Conservation (phyloP, 2,888 invertebrate genomes). For the Linnaemya vulpina region DNA sequence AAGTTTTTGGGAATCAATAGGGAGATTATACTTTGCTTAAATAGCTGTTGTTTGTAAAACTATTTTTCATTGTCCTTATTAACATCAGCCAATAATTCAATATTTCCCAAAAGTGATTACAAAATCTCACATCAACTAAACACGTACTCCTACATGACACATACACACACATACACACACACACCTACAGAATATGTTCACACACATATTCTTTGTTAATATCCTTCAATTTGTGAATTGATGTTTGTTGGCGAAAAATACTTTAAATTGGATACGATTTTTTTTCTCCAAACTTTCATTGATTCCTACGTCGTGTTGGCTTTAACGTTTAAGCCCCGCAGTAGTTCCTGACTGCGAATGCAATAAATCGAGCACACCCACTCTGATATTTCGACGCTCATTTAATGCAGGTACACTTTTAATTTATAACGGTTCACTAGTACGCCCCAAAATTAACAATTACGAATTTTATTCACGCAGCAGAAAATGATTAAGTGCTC, state of each 20-base stretch:
- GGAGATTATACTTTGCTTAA: too few species aligned
- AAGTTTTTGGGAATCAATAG: too few species aligned
- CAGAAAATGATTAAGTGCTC: conserved; percentile 59
- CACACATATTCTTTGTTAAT: neutral
- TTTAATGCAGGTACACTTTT: conserved; percentile 44
- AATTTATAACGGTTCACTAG: conserved; percentile 66
- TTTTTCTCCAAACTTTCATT: neutral
- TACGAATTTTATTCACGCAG: conserved; percentile 55
- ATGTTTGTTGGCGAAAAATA: conserved; percentile 41
- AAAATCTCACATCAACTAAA: neutral
- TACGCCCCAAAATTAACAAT: conserved; percentile 70
- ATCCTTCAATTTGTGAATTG: neutral
- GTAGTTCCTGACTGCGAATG: neutral
- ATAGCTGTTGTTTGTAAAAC: too few species aligned
- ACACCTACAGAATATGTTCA: neutral
- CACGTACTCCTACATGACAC: neutral
- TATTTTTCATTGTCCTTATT: neutral
- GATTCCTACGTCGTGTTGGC: neutral
- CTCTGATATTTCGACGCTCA: conserved; percentile 9
- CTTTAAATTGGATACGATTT: neutral
- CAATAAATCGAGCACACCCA: conserved; percentile 21
- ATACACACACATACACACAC: neutral
- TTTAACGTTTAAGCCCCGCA: neutral
- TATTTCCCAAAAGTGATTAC: neutral
- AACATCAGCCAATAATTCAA: neutral